Percentiles rank a stretch among this genome's conserved stretches.
phyloP scores from a whole-genome alignment of 2,797 vertebrate genomes.

The Urocyon cinereoargenteus region DNA sequence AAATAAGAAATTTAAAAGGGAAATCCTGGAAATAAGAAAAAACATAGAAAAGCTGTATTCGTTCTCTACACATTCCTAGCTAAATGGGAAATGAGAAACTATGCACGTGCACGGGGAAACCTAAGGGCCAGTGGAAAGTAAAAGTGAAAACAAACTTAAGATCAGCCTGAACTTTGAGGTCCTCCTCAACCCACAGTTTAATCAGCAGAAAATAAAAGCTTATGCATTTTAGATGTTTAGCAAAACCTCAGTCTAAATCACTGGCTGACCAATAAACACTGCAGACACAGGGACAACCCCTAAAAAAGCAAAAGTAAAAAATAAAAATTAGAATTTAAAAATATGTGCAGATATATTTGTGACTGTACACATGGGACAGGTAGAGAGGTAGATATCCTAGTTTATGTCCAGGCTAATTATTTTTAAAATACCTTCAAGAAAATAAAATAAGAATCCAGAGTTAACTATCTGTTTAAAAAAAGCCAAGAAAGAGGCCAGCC shows the following conservation, averaged over 20 bases:
- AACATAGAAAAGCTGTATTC: background rate
- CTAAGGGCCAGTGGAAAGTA: background rate
- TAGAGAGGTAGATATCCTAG: background rate
- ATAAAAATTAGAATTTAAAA: background rate
- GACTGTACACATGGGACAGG: background rate
- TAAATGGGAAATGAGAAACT: background rate
- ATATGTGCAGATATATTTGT: background rate
- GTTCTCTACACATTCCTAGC: background rate
- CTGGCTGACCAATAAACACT: background rate
- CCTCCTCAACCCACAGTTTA: background rate
- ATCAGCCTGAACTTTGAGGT: background rate
- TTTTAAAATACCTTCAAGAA: conserved; percentile 9
- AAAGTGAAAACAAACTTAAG: background rate
- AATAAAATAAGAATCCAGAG: background rate
- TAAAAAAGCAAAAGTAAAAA: background rate
- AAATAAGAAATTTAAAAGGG: background rate
- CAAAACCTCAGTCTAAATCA: background rate
- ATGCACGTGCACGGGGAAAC: background rate
- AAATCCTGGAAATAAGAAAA: background rate
- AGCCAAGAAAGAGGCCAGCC: background rate
- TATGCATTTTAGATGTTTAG: background rate
- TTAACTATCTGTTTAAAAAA: background rate
- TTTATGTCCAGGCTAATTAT: background rate
- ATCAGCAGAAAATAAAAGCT: background rate
- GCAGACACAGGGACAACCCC: background rate